Percentiles rank a stretch among this genome's conserved stretches.
phyloP scores from a whole-genome alignment of 2,113 vertebrate species.

The Tretioscincus oriximinensis region DNA sequence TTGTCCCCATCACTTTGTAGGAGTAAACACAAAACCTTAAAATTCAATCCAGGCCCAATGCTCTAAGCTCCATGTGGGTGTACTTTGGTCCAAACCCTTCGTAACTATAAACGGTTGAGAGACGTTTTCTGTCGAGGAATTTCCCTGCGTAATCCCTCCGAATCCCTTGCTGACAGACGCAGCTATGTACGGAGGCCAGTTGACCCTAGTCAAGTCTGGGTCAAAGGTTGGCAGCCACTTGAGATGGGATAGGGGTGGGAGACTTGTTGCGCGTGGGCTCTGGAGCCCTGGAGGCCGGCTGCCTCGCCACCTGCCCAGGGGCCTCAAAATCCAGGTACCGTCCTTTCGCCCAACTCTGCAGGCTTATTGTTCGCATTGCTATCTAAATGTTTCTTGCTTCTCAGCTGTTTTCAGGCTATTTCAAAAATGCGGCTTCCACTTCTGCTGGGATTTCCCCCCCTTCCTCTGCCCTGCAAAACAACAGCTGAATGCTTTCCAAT shows the following conservation, averaged over 20 bases:
- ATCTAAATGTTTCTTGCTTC: conserved; percentile 65
- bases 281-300: conserved; percentile 52
- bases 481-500: conserved; percentile 67
- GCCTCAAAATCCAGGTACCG: conserved; percentile 42
- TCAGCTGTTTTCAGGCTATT: conserved; percentile 72
- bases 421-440: conserved; percentile 68
- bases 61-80: too few relatives aligned
- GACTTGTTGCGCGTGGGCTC: conserved; percentile 61
- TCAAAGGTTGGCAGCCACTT: conserved; percentile 71
- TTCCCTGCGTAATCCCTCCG: conserved; percentile 74
- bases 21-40: too few relatives aligned
- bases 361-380: conserved; percentile 69
- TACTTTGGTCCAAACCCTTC: conserved; percentile 3
- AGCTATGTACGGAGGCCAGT: conserved; percentile 72
- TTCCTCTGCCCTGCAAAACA: conserved; percentile 64
- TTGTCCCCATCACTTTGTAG: too few relatives aligned
- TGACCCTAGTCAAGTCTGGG: conserved; percentile 74
- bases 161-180: conserved; percentile 80
- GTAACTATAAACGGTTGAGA: conserved; percentile 70
- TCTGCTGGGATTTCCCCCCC: conserved; percentile 37
- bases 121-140: conserved; percentile 78
- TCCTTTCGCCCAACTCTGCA: conserved; percentile 34
- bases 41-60: too few relatives aligned
- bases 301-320: conserved; percentile 64
- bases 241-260: conserved; percentile 52